Evolutionary conservation across 2,797 vertebrate genomes (phyloP).

Genomic region (Gymnoscopelus microlampas): DNA sequence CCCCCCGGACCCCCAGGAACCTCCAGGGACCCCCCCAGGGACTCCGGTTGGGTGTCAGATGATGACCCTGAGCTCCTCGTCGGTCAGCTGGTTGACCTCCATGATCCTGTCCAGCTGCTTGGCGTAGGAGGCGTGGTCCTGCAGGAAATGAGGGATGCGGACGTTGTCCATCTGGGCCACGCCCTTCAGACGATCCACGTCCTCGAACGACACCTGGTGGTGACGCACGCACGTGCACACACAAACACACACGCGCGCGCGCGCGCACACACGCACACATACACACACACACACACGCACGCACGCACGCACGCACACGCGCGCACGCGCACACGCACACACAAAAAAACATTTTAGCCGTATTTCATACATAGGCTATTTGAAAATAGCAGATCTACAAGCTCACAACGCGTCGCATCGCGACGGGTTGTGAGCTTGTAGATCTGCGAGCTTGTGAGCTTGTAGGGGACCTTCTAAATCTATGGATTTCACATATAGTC

Average conservation of each 20-base stretch:
- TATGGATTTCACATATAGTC: no score
- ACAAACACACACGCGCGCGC: constrained; percentile 1
- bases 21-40: no score
- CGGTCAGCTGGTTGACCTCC: constrained; percentile 89
- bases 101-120: constrained; percentile 93
- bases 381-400: no score
- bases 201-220: constrained; percentile 90
- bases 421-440: no score
- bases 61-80: constrained; percentile 85
- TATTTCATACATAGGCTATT: neutral
- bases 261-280: neutral
- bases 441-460: no score
- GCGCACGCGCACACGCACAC: no score
- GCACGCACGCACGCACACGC: no score
- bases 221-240: neutral
- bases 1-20: no score
- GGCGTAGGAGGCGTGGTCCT: constrained; percentile 85
- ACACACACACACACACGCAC: neutral
- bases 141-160: constrained; percentile 92
- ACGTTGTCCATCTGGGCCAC: constrained; percentile 85
- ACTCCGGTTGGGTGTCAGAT: constrained; percentile 41
- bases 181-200: constrained; percentile 88
- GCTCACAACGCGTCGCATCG: neutral
- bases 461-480: no score
- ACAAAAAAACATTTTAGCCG: neutral